These are phyloP conservation scores for Parapsyche elsis DNA, from an alignment of 1,140 invertebrate species.

Conservation along the genomic window DNA sequence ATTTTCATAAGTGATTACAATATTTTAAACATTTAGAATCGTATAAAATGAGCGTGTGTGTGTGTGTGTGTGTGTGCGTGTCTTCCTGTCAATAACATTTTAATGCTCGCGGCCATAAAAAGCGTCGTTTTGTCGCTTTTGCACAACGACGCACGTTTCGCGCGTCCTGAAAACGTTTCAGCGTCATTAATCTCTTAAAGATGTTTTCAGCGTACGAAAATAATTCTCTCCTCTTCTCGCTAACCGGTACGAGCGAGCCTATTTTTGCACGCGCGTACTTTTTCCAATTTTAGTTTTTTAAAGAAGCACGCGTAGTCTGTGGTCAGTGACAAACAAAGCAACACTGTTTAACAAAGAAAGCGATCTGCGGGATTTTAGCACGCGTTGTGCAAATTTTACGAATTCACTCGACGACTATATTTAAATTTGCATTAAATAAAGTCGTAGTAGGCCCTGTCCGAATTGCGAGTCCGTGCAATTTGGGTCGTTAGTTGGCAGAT, in stretches of 20 bases:
- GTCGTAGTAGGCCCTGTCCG: not conserved
- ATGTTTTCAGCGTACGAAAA: conserved; percentile 15
- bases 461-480: conserved; percentile 36
- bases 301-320: conserved; percentile 1
- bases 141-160: conserved; percentile 3
- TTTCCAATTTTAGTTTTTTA: conserved; percentile 21
- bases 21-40: not conserved
- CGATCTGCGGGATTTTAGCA: no score
- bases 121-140: conserved; percentile 29
- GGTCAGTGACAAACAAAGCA: conserved; percentile 1
- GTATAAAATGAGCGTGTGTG: no score
- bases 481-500: conserved; percentile 45
- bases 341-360: no score
- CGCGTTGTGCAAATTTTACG: no score
- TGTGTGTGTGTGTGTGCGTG: not conserved
- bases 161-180: conserved; percentile 2
- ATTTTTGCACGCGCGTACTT: conserved; percentile 12
- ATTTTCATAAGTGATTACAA: not conserved
- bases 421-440: no score
- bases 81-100: conserved; percentile 45
- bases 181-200: conserved; percentile 36
- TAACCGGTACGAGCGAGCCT: not conserved
- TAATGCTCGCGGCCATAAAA: conserved; percentile 23
- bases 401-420: no score
- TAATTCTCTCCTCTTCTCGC: not conserved